Conservation (phyloP, 1,140 invertebrate genomes). For the Stratiolaelaps scimitus region DNA sequence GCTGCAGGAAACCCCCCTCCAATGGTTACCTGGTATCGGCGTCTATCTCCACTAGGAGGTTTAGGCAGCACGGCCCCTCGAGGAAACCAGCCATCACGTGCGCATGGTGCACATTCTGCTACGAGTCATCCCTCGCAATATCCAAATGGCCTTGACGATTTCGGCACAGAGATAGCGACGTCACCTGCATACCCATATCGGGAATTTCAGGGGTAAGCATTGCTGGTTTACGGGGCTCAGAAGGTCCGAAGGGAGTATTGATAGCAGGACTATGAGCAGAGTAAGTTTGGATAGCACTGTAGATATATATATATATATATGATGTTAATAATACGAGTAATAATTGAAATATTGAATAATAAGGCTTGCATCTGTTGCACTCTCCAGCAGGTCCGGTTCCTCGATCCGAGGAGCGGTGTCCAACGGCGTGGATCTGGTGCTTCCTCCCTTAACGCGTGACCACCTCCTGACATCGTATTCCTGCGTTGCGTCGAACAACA, state of each 20-base stretch:
- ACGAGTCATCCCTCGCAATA: background rate
- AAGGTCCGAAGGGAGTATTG: too few species aligned
- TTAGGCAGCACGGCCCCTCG: too few species aligned
- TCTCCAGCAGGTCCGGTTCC: background rate
- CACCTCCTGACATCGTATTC: constrained; percentile 68
- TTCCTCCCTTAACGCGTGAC: constrained; percentile 54
- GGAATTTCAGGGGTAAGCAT: too few species aligned
- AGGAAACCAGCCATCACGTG: too few species aligned
- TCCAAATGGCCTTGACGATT: constrained; percentile 44
- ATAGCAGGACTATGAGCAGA: too few species aligned
- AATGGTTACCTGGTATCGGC: constrained; percentile 59
- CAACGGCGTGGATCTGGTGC: constrained; percentile 57
- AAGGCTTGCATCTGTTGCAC: too few species aligned
- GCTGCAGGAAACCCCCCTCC: constrained; percentile 61
- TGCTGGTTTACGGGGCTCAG: too few species aligned
- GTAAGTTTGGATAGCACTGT: too few species aligned
- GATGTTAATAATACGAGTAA: too few species aligned
- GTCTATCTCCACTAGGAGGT: too few species aligned
- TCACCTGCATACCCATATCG: constrained; percentile 40
- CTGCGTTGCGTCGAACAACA: constrained; percentile 70
- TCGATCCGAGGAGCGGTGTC: constrained; percentile 55
- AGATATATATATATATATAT: too few species aligned
- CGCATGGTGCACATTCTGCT: constrained; percentile 49
- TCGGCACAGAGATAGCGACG: constrained; percentile 41
- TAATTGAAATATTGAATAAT: too few species aligned